These are phyloP conservation scores for Vireo griseus DNA, from an alignment of 2,797 vertebrate species.

Conservation along the genomic window DNA sequence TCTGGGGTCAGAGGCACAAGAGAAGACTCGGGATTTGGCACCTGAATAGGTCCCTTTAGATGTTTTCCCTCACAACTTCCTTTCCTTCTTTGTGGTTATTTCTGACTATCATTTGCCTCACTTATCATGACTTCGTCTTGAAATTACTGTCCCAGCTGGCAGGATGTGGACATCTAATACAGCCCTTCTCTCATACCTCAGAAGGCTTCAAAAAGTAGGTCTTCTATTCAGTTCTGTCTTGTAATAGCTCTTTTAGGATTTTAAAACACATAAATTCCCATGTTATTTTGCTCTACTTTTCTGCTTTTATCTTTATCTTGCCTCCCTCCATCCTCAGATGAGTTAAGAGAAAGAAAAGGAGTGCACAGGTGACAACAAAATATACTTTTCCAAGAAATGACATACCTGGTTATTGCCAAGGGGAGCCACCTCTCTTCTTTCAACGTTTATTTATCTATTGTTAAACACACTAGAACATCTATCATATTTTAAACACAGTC, in stretches of 20 bases:
- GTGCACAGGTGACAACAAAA: not conserved
- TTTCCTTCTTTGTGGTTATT: not conserved
- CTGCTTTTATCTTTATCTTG: not conserved
- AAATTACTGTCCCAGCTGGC: not conserved
- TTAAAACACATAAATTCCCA: not conserved
- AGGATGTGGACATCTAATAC: not conserved
- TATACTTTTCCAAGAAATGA: not conserved
- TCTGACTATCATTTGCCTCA: not conserved
- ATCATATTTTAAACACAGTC: conserved; percentile 5
- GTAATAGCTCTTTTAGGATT: not conserved
- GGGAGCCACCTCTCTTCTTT: not conserved
- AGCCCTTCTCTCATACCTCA: not conserved
- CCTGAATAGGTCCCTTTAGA: not conserved
- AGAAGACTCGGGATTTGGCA: not conserved
- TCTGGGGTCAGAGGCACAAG: not conserved
- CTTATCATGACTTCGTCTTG: not conserved
- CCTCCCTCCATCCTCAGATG: not conserved
- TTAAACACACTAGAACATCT: not conserved
- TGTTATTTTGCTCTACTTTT: not conserved
- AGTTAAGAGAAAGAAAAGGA: not conserved
- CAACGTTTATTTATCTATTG: not conserved
- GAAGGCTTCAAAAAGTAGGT: not conserved
- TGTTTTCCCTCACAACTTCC: not conserved
- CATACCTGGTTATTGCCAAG: not conserved
- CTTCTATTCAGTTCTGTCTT: not conserved